Evolutionary conservation across 2,797 vertebrate species (phyloP).

Genomic region (Limosa lapponica): DNA sequence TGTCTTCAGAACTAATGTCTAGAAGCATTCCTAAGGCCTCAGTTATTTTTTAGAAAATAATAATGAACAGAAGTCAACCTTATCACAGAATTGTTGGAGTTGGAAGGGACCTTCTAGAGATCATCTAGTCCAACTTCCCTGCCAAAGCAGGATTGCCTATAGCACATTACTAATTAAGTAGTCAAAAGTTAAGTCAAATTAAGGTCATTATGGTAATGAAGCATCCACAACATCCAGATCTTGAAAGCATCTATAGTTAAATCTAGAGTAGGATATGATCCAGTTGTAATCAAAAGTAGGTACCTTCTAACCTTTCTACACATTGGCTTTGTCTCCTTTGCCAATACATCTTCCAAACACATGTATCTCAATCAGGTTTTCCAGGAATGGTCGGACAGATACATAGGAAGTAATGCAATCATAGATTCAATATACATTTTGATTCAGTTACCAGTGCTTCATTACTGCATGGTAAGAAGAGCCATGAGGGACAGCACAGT

Average conservation of each 20-base stretch:
- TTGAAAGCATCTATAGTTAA: not conserved
- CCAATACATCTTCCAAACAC: not conserved
- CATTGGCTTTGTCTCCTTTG: not conserved
- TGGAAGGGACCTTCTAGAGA: no score
- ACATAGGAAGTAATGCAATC: not conserved
- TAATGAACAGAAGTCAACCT: not conserved
- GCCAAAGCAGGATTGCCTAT: no score
- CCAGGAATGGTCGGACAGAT: not conserved
- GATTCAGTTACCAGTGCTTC: not conserved
- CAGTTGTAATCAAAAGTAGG: not conserved
- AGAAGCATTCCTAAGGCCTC: not conserved
- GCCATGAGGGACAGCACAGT: not conserved
- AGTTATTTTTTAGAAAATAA: not conserved
- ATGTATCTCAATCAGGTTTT: not conserved
- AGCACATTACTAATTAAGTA: no score
- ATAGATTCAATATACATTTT: not conserved
- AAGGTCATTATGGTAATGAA: not conserved
- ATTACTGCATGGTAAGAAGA: not conserved
- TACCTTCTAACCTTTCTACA: not conserved
- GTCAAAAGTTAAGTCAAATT: not conserved
- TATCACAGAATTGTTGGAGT: not conserved
- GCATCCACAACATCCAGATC: not conserved
- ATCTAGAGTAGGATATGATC: not conserved
- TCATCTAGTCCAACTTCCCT: no score
- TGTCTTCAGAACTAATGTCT: not conserved